Evolutionary conservation across 2,797 vertebrate genomes (phyloP), one percentile per base, ranked within the genome.

Genomic region (Clarias platycephalus): DNA sequence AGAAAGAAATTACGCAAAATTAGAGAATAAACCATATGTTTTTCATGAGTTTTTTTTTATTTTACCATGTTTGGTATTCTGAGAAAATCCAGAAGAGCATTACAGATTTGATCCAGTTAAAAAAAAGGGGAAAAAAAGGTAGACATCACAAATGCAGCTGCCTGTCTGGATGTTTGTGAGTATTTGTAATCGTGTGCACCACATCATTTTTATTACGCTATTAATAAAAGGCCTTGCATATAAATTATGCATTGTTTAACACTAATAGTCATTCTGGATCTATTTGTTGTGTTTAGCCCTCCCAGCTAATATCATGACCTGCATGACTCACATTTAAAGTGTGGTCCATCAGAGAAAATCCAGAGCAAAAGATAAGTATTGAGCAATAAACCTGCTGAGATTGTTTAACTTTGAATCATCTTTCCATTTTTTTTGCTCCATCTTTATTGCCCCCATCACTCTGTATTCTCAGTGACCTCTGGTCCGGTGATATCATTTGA

Each of bases 391-490:
- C 0, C 15, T 62, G 18, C 24, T 22, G 5, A 24, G 24, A 79
- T 44, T 24, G 5, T 37, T 72, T 10, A 20, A 13, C 15, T 40
- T 79, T 60, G 62, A 80, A 26, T 74, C 58, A 72, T 55, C 60
- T 80, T 62, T 49, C 40, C 62, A 49, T 49, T 49, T 49, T 49
- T 64, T 67, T 74, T 62, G 22, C 72, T 44, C 44, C 60, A 6
- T 75, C 10, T 34, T 53, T 76, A n/a, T 70, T 74, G 37, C 18
- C 71, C 40, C 60, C 22, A 44, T 87, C 26, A 7, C 15, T 80
- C 20, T 80, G 79, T n/a, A 63, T 72, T 84, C 72, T 87, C 34
- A 28, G 4, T 74, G 57, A 78, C 83, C 81, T 49, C 44, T 18
- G n/a, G 9, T 28, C 78, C 28, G n/a, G 40, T 70, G 49, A 77